phyloP scores from a whole-genome alignment of 2,888 invertebrate genomes.

The Ophonus ardosiacus region DNA sequence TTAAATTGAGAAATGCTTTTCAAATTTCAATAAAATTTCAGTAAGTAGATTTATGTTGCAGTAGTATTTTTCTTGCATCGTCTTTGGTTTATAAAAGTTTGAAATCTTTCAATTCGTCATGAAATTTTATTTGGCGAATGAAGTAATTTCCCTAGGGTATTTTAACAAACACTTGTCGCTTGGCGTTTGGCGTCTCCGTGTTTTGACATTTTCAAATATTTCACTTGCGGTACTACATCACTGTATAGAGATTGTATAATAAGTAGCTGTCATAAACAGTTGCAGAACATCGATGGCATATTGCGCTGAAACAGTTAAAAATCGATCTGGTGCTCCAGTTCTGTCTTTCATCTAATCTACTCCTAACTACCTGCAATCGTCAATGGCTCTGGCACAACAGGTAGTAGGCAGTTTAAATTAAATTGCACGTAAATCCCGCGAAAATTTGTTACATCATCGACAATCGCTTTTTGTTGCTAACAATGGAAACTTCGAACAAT shows the following conservation, averaged over 20 bases:
- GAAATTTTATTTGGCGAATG: slow-evolving; percentile 11
- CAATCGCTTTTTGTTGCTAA: neutral
- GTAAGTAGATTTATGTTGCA: neutral
- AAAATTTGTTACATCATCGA: neutral
- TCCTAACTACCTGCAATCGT: slow-evolving; percentile 23
- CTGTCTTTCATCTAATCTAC: neutral
- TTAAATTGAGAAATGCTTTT: too few relatives aligned
- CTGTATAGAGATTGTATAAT: slow-evolving; percentile 19
- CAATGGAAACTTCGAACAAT: neutral
- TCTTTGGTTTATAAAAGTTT: neutral
- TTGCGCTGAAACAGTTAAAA: slow-evolving; percentile 34
- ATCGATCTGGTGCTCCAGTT: slow-evolving; percentile 25
- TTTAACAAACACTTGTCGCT: neutral
- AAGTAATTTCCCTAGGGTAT: neutral
- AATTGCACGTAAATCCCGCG: neutral
- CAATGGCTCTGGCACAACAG: neutral
- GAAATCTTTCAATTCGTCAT: neutral
- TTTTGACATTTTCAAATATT: slow-evolving; percentile 30
- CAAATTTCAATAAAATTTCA: too few relatives aligned
- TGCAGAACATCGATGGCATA: slow-evolving; percentile 30
- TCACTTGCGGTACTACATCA: slow-evolving; percentile 16
- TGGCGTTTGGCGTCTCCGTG: neutral
- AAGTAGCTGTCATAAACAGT: slow-evolving; percentile 30
- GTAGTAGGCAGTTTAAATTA: neutral
- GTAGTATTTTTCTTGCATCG: neutral